Evolutionary conservation across 2,888 invertebrate species (phyloP), one percentile per base, ranked within the genome.

Genomic region (Dryadula phaetusa): DNA sequence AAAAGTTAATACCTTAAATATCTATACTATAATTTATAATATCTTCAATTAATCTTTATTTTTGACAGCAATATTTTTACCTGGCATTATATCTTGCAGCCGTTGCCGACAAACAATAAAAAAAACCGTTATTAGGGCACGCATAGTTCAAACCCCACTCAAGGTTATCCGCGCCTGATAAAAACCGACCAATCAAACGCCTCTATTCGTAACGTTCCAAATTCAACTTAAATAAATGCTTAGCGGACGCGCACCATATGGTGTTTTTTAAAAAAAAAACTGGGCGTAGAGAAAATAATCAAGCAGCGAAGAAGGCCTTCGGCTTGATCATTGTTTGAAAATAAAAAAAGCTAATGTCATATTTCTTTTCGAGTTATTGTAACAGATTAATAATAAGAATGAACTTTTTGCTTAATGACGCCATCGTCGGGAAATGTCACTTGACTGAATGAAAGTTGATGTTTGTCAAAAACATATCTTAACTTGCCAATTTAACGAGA

Each of bases 141-240:
- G 81, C 82, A 75, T 81, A 76, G 67, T 81, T 83, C 80, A 80
- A 80, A 81, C 77, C 75, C 76, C 69, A 69, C 72, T 82, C 87
- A 88, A 88, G 88, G 88, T 78, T 82, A 74, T 44, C 44, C 65
- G 86, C 87, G 86, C 88, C 72, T 82, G 91, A 90, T 91, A 90
- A 90, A 86, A 84, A 79, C 73, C 85, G 78, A 75, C 91, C 89
- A 91, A 91, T 90, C 82, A 71, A 64, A 81, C 73, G 70, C 75
- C 79, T 75, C 69, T 66, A 73, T 74, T 82, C 74, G 70, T 85
- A 89, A 87, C 88, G 90, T 84, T 83, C 85, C 75, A 81, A 77
- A 82, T 81, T 61, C 56, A 56, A 56, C 37, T 56, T 67, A 79
- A 71, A 62, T 46, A 28, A 52, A 52, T n/a, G 52, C 60, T 58